Evolutionary conservation across 1,140 invertebrate species (phyloP).

Genomic region (Eueides isabella): DNA sequence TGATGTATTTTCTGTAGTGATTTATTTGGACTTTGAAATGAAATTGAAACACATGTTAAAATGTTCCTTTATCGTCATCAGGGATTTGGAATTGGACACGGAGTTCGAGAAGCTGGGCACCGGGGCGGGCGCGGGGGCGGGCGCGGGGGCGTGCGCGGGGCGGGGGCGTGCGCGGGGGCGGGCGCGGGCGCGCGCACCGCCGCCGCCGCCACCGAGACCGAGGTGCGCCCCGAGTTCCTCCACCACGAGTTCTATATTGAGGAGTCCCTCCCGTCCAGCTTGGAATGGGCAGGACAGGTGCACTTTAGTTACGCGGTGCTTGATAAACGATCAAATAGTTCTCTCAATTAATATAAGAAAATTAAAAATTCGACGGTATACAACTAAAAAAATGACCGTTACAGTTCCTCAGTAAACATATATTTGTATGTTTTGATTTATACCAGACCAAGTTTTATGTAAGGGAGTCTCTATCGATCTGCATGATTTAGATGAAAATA

Average conservation of each 20-base stretch:
- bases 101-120: conserved; percentile 90
- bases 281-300: conserved; percentile 84
- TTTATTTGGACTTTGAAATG: no score
- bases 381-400: no score
- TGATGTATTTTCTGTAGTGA: no score
- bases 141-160: conserved; percentile 63
- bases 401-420: no score
- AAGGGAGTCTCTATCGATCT: conserved; percentile 90
- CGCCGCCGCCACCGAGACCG: conserved; percentile 67
- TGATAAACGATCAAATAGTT: no score
- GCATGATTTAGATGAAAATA: conserved; percentile 69
- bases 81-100: conserved; percentile 89
- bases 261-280: conserved; percentile 89
- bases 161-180: conserved; percentile 57
- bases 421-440: no score
- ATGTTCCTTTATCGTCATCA: conserved; percentile 41
- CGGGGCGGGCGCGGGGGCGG: conserved; percentile 60
- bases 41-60: no score
- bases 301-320: conserved; percentile 29
- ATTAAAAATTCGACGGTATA: no score
- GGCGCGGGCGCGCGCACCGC: conserved; percentile 60
- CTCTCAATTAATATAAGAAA: no score
- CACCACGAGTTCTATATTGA: conserved; percentile 93
- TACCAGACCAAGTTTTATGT: conserved; percentile 91
- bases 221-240: conserved; percentile 86